Evolutionary conservation across 1,140 invertebrate genomes (phyloP).

Genomic region (Lepidurus arcticus): DNA sequence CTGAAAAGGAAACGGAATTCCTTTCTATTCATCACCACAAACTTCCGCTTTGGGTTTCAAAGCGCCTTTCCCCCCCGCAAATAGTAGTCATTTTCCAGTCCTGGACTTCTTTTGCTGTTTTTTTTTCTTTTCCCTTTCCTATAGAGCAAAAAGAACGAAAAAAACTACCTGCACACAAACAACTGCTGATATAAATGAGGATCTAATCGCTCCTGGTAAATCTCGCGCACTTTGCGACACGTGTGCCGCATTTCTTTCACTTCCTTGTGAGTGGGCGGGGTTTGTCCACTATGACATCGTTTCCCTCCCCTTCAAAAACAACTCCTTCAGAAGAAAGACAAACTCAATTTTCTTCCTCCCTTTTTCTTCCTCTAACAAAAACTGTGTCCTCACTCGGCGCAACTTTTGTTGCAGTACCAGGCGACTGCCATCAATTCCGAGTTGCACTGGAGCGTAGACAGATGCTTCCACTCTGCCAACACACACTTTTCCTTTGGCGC

Average conservation of each 20-base stretch:
- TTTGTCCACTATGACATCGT: background rate
- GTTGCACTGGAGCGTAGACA: constrained; percentile 20
- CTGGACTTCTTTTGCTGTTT: background rate
- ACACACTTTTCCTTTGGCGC: constrained; percentile 16
- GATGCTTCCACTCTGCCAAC: background rate
- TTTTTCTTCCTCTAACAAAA: background rate
- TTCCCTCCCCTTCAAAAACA: too few relatives aligned
- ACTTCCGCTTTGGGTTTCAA: background rate
- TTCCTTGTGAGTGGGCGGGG: background rate
- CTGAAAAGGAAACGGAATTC: constrained; percentile 1
- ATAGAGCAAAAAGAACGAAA: background rate
- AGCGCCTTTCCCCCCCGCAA: background rate
- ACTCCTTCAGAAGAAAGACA: too few relatives aligned
- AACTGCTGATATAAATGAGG: constrained; percentile 2
- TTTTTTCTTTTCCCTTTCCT: background rate
- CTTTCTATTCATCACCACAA: background rate
- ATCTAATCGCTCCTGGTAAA: constrained; percentile 28
- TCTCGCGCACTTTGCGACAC: constrained; percentile 27
- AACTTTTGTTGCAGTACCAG: constrained; percentile 15
- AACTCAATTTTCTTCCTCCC: background rate
- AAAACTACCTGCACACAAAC: background rate
- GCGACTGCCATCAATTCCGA: constrained; percentile 8
- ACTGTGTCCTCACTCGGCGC: background rate
- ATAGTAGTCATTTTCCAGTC: background rate
- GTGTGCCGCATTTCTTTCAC: constrained; percentile 23